Base-by-base conservation (phyloP, 1,140 invertebrate genomes). In the Musca vetustissima region DNA sequence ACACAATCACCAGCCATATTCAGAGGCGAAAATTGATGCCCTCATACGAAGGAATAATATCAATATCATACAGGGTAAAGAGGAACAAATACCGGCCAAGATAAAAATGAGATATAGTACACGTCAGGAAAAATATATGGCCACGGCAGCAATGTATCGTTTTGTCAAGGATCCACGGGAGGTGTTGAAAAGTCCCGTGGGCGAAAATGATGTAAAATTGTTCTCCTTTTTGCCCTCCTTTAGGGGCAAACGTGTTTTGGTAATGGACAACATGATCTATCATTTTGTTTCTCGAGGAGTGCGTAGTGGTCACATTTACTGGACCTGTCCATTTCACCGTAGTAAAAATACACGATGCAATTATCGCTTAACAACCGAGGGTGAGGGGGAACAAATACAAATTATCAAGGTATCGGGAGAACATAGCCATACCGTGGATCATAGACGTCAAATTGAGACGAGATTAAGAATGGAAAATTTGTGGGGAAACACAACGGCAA, bases 171-270 rank as follows among this genome's bases (percentile, higher is more conserved):
- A 69, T 52, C 43, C 52, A 17, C 52, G 36, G 57, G 57, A 36
- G 8, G 36, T n/a, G 19, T 19, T 61, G n/a, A 32, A 65, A n/a
- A 65, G 25, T 50, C 64, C 64, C 0, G n/a, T 25, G n/a, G n/a
- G n/a, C n/a, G 24, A 61, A 43, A 28, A 28, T 1, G 43, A 67
- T n/a, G 22, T 78, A 50, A 76, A 74, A 17, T 78, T 80, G 48
- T 80, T 77, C 24, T 77, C 72, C 3, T 80, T 80, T 69, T 66
- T 80, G 25, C 78, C 78, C 0, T 80, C 78, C 21, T 75, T 78
- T 4, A 80, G 79, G 28, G 78, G 78, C 4, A 75, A 77, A 4
- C 76, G 73, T 49, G 76, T 80, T 2, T 61, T 80, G 1, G 79
- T 76, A 24, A 32, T 80, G 36, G 75, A 78, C 48, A 71, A 68